Evolutionary conservation across 1,140 invertebrate species (phyloP), one percentile per base, ranked within the genome.

Genomic region (Aricia agestis): DNA sequence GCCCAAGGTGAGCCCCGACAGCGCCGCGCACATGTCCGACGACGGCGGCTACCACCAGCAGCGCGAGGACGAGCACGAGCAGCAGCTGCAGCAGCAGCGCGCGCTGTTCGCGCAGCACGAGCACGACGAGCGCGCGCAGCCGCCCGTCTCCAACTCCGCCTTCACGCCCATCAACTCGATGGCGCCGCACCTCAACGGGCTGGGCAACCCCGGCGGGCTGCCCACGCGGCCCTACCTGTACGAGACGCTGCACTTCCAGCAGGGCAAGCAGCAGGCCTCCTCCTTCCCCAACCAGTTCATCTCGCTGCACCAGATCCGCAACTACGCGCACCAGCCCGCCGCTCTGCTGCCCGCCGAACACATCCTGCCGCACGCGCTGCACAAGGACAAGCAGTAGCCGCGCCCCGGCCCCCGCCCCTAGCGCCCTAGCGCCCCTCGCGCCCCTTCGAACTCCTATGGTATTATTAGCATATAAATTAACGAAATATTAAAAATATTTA

Each of bases 271-370:
- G 82, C 93, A 92, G 85, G 93, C 95, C 71, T 96, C 95, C 80
- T 95, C 95, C 72, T 98, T 98, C 89, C 97, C 98, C 66, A 98
- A 98, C 88, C 98, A 98, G 87, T 93, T 99, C 79, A 98, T 99
- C 82, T 98, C 97, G 74, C 93, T 99, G 69, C 97, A 99, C 92
- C 98, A 99, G 92, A 99, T 99, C 81, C 94, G 98, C 81, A 99
- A 98, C 89, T 99, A 98, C 92, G 97, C 98, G 73, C 97, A 98
- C 87, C 97, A 98, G 86, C 97, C 97, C 6, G 94, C 93, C 92
- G 93, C 90, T 36, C 78, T 92, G 25, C 76, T 92, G 73, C 91
- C 92, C 41, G 90, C 91, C 36, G 92, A 92, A 45, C 92, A 92
- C 80, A 89, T 92, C 72, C 82, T 92, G 42, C 90, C 91, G 42